A percentile compares a stretch with the other conserved stretches of the same genome.
Conservation (phyloP, 2,797 vertebrate species). For the Epinephelus awoara region DNA sequence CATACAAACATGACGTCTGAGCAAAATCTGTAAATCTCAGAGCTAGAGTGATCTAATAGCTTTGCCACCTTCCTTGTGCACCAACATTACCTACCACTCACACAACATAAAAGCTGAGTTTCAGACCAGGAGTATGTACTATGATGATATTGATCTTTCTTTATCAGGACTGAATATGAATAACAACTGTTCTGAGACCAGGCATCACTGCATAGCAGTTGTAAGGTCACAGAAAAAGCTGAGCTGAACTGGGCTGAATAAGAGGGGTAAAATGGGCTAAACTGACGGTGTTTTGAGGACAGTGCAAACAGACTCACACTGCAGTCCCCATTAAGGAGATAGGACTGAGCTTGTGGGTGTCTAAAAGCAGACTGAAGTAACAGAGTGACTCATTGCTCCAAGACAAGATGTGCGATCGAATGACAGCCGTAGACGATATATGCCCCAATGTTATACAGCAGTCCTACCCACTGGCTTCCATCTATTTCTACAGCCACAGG, state of each 20-base stretch:
- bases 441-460: constrained; percentile 29
- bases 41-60: background rate
- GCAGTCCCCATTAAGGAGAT: constrained; percentile 69
- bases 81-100: background rate
- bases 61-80: background rate
- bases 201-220: background rate
- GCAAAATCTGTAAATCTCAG: background rate
- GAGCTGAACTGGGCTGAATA: background rate
- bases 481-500: constrained; percentile 42
- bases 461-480: constrained; percentile 24
- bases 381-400: constrained; percentile 64
- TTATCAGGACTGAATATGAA: background rate
- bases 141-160: background rate
- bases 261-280: constrained; percentile 27
- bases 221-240: background rate
- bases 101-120: constrained; percentile 6
- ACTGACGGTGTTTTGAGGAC: constrained; percentile 28
- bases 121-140: background rate
- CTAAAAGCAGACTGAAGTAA: constrained; percentile 75
- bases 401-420: constrained; percentile 58
- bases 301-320: constrained; percentile 26
- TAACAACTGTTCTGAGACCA: background rate
- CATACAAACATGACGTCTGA: background rate
- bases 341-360: constrained; percentile 49
- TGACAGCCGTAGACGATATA: constrained; percentile 63